Conservation (phyloP, 2,113 vertebrate species). For the Gadus macrocephalus region DNA sequence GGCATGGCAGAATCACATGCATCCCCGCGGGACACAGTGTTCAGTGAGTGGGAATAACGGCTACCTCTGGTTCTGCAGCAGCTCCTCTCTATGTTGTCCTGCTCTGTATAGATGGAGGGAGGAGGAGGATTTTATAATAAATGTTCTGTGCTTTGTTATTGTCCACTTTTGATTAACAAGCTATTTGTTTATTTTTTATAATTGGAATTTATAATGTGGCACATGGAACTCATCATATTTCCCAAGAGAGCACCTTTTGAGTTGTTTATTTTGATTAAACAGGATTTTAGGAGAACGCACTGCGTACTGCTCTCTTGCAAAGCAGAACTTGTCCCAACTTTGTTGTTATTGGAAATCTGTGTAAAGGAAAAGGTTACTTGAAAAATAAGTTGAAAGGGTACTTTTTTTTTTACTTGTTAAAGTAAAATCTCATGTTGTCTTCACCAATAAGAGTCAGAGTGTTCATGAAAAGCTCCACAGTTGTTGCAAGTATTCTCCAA, state of each 20-base stretch:
- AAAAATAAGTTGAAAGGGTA: too few species aligned
- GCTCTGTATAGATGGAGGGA: slow-evolving; percentile 37
- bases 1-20: slow-evolving; percentile 17
- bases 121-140: slow-evolving; percentile 9
- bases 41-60: slow-evolving; percentile 46
- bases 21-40: slow-evolving; percentile 40
- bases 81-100: slow-evolving; percentile 5
- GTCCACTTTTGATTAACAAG: slow-evolving; percentile 30
- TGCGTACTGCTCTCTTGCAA: too few species aligned
- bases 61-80: slow-evolving; percentile 21
- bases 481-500: too few species aligned
- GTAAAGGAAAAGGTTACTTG: neutral
- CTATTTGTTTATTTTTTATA: neutral
- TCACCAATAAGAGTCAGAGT: too few species aligned
- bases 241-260: too few species aligned
- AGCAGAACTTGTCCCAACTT: too few species aligned
- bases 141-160: slow-evolving; percentile 33
- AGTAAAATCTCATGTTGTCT: too few species aligned
- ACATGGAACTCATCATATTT: too few species aligned
- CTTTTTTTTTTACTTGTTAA: neutral
- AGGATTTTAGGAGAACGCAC: too few species aligned
- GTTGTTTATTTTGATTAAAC: too few species aligned
- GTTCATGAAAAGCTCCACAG: too few species aligned
- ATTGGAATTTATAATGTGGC: neutral
- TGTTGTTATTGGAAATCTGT: too few species aligned